phyloP scores from a whole-genome alignment of 2,113 vertebrate species.

The Pao palembangensis region DNA sequence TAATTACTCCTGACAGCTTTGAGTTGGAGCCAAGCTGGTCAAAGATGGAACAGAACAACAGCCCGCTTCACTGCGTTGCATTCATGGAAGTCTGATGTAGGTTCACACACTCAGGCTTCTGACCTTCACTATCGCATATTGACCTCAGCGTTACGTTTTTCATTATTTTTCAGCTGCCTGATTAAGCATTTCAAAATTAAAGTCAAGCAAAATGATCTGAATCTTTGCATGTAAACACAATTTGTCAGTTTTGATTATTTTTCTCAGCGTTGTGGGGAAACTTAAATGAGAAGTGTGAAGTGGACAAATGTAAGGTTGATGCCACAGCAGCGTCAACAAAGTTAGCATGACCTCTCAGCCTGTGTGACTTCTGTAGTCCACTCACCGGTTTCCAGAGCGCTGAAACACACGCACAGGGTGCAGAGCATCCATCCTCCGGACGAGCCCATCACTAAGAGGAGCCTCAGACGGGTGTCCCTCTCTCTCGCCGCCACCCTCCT shows the following conservation, averaged over 20 bases:
- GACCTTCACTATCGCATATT: not conserved
- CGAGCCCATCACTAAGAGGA: constrained; percentile 60
- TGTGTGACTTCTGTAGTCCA: not conserved
- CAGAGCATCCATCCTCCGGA: constrained; percentile 53
- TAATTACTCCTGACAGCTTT: constrained; percentile 75
- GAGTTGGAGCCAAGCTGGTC: constrained; percentile 53
- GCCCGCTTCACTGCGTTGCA: constrained; percentile 26
- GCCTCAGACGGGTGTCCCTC: constrained; percentile 17
- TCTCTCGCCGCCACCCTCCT: constrained; percentile 4
- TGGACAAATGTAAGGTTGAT: not conserved
- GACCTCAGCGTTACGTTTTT: not conserved
- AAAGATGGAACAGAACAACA: constrained; percentile 55
- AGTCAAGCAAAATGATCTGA: not conserved
- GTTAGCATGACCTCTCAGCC: not conserved
- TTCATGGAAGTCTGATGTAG: constrained; percentile 19
- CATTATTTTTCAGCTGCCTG: not conserved
- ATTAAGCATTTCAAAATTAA: not conserved
- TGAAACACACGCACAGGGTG: constrained; percentile 49
- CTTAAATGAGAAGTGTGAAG: not conserved
- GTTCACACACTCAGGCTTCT: not conserved
- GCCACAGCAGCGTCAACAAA: not conserved
- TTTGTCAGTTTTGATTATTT: no score
- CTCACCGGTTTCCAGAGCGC: constrained; percentile 63
- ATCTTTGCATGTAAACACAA: not conserved
- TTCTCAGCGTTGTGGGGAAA: no score